These are phyloP conservation scores for Xerus inauris DNA, from an alignment of 2,113 vertebrate genomes.

Conservation along the genomic window DNA sequence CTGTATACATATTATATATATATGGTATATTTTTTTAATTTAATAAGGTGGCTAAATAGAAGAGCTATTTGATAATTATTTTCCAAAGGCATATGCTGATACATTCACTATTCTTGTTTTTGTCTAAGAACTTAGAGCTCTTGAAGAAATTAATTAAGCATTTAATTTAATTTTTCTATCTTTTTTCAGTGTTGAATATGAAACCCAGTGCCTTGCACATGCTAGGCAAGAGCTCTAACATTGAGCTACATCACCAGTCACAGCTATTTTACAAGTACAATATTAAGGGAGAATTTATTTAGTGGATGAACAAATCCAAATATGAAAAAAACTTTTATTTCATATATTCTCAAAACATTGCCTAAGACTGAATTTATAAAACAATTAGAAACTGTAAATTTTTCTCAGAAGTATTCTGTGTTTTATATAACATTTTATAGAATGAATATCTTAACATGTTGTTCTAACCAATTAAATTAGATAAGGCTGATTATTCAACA, in stretches of 20 bases:
- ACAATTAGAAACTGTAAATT: not conserved
- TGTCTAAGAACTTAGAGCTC: not conserved
- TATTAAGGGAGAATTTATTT: not conserved
- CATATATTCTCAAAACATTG: not conserved
- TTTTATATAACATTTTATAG: not conserved
- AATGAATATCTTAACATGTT: not conserved
- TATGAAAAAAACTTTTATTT: not conserved
- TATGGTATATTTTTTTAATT: not conserved
- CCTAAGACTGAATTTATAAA: not conserved
- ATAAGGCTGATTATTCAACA: not conserved
- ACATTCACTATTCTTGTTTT: not conserved
- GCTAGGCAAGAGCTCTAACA: not conserved
- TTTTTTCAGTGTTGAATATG: not conserved
- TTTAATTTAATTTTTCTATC: not conserved
- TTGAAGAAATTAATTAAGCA: not conserved
- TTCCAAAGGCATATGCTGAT: not conserved
- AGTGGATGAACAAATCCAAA: not conserved
- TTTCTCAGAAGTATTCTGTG: not conserved
- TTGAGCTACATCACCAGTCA: not conserved
- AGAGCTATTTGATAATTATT: not conserved
- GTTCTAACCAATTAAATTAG: not conserved
- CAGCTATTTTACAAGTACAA: not conserved
- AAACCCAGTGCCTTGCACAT: not conserved
- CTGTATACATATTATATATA: too few species aligned
- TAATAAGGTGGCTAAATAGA: not conserved